Evolutionary conservation across 2,797 vertebrate genomes (phyloP).

Genomic region (Pseudochirops corinnae): DNA sequence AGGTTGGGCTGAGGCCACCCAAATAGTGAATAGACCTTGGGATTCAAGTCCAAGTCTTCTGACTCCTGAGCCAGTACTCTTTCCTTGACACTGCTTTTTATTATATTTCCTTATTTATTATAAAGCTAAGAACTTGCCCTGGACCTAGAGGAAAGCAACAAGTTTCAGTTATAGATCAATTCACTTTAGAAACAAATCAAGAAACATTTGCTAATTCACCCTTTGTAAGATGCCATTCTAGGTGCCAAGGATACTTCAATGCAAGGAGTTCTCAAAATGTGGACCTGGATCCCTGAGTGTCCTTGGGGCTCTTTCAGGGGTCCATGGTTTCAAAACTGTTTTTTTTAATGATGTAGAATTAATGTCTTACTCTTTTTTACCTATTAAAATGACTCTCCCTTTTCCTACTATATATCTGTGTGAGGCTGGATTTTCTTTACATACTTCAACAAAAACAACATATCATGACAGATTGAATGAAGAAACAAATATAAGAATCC

Average conservation of each 20-base stretch:
- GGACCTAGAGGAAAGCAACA: neutral
- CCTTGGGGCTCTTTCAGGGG: neutral
- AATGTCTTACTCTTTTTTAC: neutral
- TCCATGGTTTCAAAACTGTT: neutral
- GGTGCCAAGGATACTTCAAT: neutral
- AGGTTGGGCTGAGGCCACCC: neutral
- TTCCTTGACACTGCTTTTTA: neutral
- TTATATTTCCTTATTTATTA: neutral
- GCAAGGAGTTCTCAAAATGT: neutral
- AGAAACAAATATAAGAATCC: neutral
- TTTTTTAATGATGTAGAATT: neutral
- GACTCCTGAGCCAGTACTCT: neutral
- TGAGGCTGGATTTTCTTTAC: neutral
- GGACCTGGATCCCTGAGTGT: neutral
- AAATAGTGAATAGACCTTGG: neutral
- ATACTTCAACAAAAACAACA: neutral
- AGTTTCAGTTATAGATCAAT: neutral
- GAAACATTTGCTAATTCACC: neutral
- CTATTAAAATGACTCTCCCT: neutral
- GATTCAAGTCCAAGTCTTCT: neutral
- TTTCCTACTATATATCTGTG: neutral
- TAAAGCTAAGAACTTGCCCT: neutral
- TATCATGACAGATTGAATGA: neutral
- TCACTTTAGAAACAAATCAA: neutral
- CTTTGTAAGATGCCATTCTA: neutral